Evolutionary conservation across 37 sponge, comb jelly and placozoan species (phyloP).

Genomic region (Halichondria panicea): DNA sequence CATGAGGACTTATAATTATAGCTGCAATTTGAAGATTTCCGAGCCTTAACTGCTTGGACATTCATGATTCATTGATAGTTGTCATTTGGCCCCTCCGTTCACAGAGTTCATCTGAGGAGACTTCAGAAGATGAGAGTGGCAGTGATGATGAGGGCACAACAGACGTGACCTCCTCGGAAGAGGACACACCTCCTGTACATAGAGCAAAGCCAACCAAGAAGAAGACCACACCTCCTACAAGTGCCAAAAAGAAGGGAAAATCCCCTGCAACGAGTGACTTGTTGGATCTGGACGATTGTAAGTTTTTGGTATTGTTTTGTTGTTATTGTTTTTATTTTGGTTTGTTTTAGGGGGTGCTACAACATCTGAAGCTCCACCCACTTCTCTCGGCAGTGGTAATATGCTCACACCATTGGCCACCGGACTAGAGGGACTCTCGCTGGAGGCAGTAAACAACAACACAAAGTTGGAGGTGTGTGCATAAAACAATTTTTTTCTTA

Average conservation of each 20-base stretch:
- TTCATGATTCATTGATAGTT: too few relatives aligned
- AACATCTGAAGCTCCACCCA: neutral
- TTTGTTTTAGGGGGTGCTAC: conserved; percentile 18
- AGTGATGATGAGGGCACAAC: conserved; percentile 42
- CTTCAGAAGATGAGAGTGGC: conserved; percentile 23
- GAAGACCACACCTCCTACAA: conserved; percentile 1
- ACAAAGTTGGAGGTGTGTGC: too few relatives aligned
- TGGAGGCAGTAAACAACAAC: too few relatives aligned
- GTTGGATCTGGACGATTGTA: conserved; percentile 53
- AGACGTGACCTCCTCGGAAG: conserved; percentile 40
- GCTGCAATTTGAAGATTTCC: too few relatives aligned
- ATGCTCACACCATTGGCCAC: conserved; percentile 46
- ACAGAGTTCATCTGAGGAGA: conserved; percentile 16
- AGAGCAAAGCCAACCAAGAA: conserved; percentile 29
- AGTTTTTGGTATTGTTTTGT: too few relatives aligned
- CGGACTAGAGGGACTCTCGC: conserved; percentile 18
- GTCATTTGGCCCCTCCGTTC: too few relatives aligned
- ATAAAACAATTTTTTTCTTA: too few relatives aligned
- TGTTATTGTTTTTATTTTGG: too few relatives aligned
- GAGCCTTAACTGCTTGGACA: too few relatives aligned
- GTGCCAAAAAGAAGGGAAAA: neutral
- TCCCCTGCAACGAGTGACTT: neutral
- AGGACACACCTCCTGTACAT: conserved; percentile 31
- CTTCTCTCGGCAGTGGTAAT: conserved; percentile 10
- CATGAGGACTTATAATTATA: too few relatives aligned